Evolutionary conservation across 1,140 invertebrate species (phyloP), one percentile per base, ranked within the genome.

Genomic region (Apolygus lucorum): DNA sequence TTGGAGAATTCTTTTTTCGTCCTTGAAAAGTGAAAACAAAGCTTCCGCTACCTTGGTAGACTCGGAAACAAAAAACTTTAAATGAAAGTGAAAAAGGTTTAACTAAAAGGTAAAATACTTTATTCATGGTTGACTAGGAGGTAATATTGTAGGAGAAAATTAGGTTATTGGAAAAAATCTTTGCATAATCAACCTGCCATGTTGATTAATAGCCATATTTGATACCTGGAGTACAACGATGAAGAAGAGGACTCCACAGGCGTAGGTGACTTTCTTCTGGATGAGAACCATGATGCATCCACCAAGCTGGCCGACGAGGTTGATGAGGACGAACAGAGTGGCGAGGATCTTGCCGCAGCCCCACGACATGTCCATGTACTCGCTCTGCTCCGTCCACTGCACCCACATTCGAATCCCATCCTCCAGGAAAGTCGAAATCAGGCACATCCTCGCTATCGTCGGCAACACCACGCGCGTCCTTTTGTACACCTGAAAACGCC

Each of bases 381-480:
- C 95, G 29, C 95, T 84, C 78, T 99, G 98, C 77, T 99, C 95
- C 29, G 87, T 87, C 97, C 98, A 99, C 81, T 99, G 98, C 75
- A 93, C 90, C 89, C 93, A 99, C 98, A 99, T 99, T 72, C 98
- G 87, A 49, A 99, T 84, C 0, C 98, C 98, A 87, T 99, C 98
- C 84, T 99, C 98, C 28, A 99, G 84, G 82, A 99, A 99, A 74
- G 98, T 99, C 70, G 95, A 95, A 74, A 99, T 97, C n/a, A 99
- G 85, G 79, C 96, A 99, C 42, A 99, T 81, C 71, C 97, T 85
- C 1, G 97, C 97, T 65, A 98, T 82, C 71, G 96, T 97, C 24
- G 98, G 98, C 74, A 99, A 81, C 68, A 98, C 84, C 80, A 95
- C 87, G 81, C 99, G 98, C 63, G 91, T 89, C 81, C 93, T 90